phyloP scores from a whole-genome alignment of 1,140 invertebrate genomes.

The Neelides sp. region DNA sequence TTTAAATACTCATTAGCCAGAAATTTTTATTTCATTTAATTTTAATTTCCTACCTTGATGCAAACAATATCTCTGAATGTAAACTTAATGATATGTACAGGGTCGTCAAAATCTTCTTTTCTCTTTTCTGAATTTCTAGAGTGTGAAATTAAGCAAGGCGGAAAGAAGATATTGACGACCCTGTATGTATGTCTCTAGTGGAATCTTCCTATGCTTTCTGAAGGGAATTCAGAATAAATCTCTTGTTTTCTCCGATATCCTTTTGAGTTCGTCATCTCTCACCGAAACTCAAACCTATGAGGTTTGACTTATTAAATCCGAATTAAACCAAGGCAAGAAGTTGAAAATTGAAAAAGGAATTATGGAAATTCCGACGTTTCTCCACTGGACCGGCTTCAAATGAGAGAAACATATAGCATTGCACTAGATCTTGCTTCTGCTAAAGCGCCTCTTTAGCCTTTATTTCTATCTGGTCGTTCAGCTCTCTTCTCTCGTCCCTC shows the following conservation, averaged over 20 bases:
- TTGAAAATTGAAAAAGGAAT: slow-evolving; percentile 5
- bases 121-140: too few relatives aligned
- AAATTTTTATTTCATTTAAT: too few relatives aligned
- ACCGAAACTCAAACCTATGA: not conserved
- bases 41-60: slow-evolving; percentile 57
- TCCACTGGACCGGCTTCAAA: not conserved
- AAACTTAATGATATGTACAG: too few relatives aligned
- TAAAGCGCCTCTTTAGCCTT: too few relatives aligned
- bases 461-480: too few relatives aligned
- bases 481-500: too few relatives aligned
- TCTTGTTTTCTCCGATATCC: slow-evolving; percentile 92
- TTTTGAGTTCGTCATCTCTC: slow-evolving; percentile 95
- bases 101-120: too few relatives aligned
- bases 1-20: too few relatives aligned
- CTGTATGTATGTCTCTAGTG: slow-evolving; percentile 89
- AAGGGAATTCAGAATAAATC: slow-evolving; percentile 92
- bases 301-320: not conserved
- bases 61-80: slow-evolving; percentile 97
- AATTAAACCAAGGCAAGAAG: not conserved
- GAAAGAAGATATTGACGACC: too few relatives aligned
- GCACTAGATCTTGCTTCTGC: not conserved
- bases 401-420: not conserved
- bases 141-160: too few relatives aligned
- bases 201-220: slow-evolving; percentile 85
- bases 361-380: too few relatives aligned